Evolutionary conservation across 2,888 invertebrate species (phyloP), one percentile per base, ranked within the genome.

Genomic region (Leucophora obtusa): DNA sequence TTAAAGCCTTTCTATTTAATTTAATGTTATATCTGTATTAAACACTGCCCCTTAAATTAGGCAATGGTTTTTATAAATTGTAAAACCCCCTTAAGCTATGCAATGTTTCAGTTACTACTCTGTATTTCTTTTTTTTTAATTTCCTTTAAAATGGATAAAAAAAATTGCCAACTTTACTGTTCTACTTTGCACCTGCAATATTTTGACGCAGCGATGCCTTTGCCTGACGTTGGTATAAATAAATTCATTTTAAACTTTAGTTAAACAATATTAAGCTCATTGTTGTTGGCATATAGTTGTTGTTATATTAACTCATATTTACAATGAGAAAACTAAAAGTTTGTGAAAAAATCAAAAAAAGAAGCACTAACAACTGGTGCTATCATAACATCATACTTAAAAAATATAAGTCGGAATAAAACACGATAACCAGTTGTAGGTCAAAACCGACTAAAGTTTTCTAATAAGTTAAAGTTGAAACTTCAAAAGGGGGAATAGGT

Each of bases 241-340:
- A 35, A 76, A 80, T 68, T 76, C 76, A 76, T 72, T 77, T 77
- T n/a, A 56, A 69, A 69, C 80, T 72, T 80, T 76, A 53, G 80
- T 81, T 77, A 73, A 81, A 65, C 76, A 81, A 77, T 81, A 77
- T 81, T 77, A 77, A 81, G 77, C 73, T 81, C 59, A 73, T 81
- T 77, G 76, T 77, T 77, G 73, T 70, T 81, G 77, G 77, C 66
- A 73, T 50, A 66, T 11, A 73, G 63, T 65, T 77, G 35, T 47
- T 47, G 71, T 50, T 76, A 51, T 59, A 75, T 58, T 60, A 73
- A 77, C 50, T 81, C 60, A 47, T 62, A 66, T 77, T 70, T 66
- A 62, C 51, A 77, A 77, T 73, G 65, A 73, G 73, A 58, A 80
- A 76, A 73, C 69, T 65, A 53, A 71, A 80, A 68, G 18, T 71